Percentiles rank a stretch among this genome's conserved stretches.
These are phyloP conservation scores for Cryptophagus acutangulus DNA, from an alignment of 2,888 invertebrate genomes.

Conservation along the genomic window DNA sequence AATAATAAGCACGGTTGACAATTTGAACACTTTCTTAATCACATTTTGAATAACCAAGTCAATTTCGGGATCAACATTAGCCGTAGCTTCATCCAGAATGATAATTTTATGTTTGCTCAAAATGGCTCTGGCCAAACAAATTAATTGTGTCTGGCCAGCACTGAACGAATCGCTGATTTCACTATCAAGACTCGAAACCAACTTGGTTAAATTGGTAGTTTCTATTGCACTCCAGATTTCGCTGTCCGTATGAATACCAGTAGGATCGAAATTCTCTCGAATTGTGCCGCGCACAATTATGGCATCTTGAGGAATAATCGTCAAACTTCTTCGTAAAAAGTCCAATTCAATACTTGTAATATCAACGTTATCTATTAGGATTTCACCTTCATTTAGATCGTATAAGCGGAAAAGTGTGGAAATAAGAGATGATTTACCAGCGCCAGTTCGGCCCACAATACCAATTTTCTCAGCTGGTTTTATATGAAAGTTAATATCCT, in stretches of 20 bases:
- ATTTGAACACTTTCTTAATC: conserved; percentile 65
- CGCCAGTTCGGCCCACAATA: conserved; percentile 75
- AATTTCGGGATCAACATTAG: conserved; percentile 76
- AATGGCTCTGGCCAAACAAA: conserved; percentile 64
- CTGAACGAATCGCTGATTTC: conserved; percentile 34
- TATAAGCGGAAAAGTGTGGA: conserved; percentile 68
- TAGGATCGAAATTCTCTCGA: conserved; percentile 41
- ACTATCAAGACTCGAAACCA: conserved; percentile 55
- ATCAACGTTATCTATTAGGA: conserved; percentile 67
- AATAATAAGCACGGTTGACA: conserved; percentile 77
- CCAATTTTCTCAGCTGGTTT: conserved; percentile 67
- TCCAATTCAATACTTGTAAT: conserved; percentile 64
- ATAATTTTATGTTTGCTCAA: conserved; percentile 45
- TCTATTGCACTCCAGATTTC: conserved; percentile 32
- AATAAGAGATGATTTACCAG: conserved; percentile 71
- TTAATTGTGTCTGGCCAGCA: conserved; percentile 58
- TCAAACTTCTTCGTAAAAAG: conserved; percentile 67
- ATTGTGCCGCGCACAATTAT: conserved; percentile 69
- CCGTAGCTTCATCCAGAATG: conserved; percentile 67
- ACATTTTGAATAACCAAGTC: conserved; percentile 71
- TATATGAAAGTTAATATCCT: conserved; percentile 60
- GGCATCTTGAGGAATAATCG: conserved; percentile 83
- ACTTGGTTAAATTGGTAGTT: conserved; percentile 42
- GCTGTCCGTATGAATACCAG: conserved; percentile 23
- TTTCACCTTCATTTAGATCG: conserved; percentile 67